Percentiles rank a stretch among this genome's conserved stretches.
Evolutionary conservation across 35 echinoderm and acorn worm genomes (phyloP).

Genomic region (Hemicentrotus pulcherrimus): DNA sequence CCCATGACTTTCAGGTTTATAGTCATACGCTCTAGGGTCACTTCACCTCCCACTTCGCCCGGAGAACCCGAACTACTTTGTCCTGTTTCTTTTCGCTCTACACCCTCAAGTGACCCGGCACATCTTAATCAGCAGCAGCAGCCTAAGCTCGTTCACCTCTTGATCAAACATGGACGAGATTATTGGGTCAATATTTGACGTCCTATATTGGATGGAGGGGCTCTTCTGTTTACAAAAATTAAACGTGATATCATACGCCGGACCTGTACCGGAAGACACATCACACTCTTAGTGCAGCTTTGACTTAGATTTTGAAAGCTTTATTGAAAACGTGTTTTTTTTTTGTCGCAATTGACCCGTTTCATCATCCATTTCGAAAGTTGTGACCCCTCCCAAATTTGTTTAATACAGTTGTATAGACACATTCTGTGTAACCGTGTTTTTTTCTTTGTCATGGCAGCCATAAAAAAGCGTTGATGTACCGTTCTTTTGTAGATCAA

Average conservation of each 20-base stretch:
- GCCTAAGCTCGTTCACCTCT: not conserved
- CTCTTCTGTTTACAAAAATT: not conserved
- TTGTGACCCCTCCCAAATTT: too few relatives aligned
- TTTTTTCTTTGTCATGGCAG: too few relatives aligned
- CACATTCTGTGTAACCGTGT: too few relatives aligned
- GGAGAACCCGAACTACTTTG: not conserved
- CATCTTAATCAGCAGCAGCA: not conserved
- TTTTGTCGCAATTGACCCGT: not conserved
- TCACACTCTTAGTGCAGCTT: not conserved
- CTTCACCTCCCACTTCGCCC: not conserved
- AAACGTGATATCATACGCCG: not conserved
- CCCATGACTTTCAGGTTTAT: too few relatives aligned
- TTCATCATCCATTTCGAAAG: not conserved
- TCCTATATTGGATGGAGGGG: not conserved
- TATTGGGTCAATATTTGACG: slow-evolving; percentile 5
- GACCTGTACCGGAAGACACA: not conserved
- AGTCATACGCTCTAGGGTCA: not conserved
- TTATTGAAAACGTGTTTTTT: not conserved
- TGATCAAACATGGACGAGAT: not conserved
- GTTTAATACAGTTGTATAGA: too few relatives aligned
- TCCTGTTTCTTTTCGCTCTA: not conserved
- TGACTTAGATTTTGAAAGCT: not conserved
- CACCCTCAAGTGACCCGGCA: not conserved
- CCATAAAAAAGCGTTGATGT: too few relatives aligned
- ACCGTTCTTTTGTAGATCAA: too few relatives aligned